These are phyloP conservation scores for Rhinoraja longicauda DNA, from an alignment of 2,797 vertebrate species.

Conservation along the genomic window DNA sequence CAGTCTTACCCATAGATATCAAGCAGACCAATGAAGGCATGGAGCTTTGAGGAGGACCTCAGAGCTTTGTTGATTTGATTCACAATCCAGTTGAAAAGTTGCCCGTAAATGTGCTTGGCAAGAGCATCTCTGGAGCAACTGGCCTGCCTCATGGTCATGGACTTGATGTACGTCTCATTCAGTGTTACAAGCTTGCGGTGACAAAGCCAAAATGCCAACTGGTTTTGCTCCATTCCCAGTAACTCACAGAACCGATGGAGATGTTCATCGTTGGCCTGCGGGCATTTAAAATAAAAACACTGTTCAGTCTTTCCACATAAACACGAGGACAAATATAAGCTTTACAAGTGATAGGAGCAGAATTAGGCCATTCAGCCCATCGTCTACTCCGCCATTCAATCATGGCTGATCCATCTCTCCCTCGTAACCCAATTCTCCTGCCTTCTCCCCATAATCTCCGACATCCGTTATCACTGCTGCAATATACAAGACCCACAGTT, in stretches of 20 bases:
- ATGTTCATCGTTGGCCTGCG: conserved; percentile 56
- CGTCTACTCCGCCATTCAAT: too few species aligned
- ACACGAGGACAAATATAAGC: too few species aligned
- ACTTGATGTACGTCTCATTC: conserved; percentile 64
- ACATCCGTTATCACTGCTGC: too few species aligned
- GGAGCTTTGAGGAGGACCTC: conserved; percentile 47
- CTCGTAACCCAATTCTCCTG: neutral
- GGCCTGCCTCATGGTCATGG: conserved; percentile 60
- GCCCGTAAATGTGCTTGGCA: conserved; percentile 66
- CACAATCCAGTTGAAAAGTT: conserved; percentile 65
- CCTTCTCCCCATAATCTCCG: too few species aligned
- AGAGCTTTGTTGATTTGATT: conserved; percentile 64
- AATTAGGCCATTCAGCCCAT: too few species aligned
- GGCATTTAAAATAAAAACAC: neutral
- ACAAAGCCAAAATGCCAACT: conserved; percentile 69
- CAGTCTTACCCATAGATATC: conserved; percentile 65
- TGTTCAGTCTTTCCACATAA: too few species aligned
- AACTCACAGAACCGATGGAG: conserved; percentile 61
- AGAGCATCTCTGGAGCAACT: conserved; percentile 59
- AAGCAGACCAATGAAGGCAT: conserved; percentile 63
- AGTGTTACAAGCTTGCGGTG: conserved; percentile 62
- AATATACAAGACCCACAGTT: neutral
- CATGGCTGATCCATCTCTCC: too few species aligned
- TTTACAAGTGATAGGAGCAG: too few species aligned
- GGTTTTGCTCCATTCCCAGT: conserved; percentile 59